Evolutionary conservation across 2,113 vertebrate genomes (phyloP).

Genomic region (Ptyas mucosa): DNA sequence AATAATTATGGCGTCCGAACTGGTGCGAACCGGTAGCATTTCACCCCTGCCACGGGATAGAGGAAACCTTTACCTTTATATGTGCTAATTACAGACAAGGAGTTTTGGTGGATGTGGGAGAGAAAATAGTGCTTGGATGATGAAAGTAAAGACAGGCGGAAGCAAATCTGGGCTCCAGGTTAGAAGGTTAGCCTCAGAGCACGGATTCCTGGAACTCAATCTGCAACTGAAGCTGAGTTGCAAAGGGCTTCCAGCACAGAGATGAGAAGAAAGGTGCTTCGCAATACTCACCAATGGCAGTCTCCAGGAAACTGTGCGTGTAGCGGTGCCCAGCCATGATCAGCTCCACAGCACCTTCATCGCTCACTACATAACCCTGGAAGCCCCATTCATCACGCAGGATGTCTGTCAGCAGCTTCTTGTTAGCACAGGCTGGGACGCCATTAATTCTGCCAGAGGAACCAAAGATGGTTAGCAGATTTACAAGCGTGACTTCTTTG

Average conservation of each 20-base stretch:
- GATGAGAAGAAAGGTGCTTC: fast-evolving
- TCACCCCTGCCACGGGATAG: not conserved
- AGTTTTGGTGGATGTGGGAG: not conserved
- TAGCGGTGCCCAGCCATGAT: conserved; percentile 59
- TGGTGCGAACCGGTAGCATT: no score
- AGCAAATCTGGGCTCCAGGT: not conserved
- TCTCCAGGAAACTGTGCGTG: conserved; percentile 61
- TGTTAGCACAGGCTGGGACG: conserved; percentile 61
- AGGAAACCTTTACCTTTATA: not conserved
- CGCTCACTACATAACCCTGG: conserved; percentile 66
- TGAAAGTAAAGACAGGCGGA: not conserved
- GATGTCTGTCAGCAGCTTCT: conserved; percentile 62
- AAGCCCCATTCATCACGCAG: conserved; percentile 66
- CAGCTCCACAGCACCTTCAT: conserved; percentile 64
- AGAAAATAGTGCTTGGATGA: not conserved
- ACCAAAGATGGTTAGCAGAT: not conserved
- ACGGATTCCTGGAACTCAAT: not conserved
- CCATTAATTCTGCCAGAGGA: conserved; percentile 57
- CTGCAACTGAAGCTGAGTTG: not conserved
- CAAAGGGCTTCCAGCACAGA: no score
- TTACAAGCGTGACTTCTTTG: fast-evolving
- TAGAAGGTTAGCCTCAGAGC: no score
- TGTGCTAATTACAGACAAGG: not conserved
- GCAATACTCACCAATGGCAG: conserved; percentile 43
- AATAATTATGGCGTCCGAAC: no score